Base-by-base conservation (phyloP, 2,797 vertebrate genomes). In the Liasis olivaceus region DNA sequence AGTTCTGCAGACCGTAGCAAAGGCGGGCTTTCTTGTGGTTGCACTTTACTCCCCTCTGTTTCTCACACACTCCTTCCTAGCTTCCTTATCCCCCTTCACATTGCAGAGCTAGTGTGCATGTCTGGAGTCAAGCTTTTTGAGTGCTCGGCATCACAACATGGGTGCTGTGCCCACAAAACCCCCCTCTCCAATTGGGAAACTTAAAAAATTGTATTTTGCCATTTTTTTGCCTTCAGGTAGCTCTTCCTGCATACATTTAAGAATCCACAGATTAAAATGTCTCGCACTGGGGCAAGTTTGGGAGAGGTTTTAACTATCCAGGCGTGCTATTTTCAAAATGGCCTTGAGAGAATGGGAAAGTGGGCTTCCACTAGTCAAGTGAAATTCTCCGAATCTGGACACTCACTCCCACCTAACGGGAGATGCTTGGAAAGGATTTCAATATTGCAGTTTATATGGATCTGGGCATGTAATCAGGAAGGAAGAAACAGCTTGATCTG, bases 1-100 rank as follows among this genome's bases (percentile, higher is more conserved):
- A 92, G 95, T 95, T 96, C 92, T 92, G 66, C 95, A 95, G 94
- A 95, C 93, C 95, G 20, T 9, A 91, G 94, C 94, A 72, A 88
- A 95, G 87, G 90, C 24, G 86, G 62, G 93, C 94, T 94, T 66
- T 90, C 89, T 89, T 84, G 12, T 22, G 89, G 90, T 91, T 72
- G 88, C 0, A 11, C 22, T n/a, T 0, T 11, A 12, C 2, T 22
- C 28, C 56, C 3, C 12, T 8, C 84, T 56, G 24, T 85, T 15
- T 56, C 84, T n/a, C 54, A 72, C 51, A 3, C 8, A 15, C 12
- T 4, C 14, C 2, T 13, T 13, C 66, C 31, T 22, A 1, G 3
- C 13, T 54, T 42, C 36, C 0, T 9, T 8, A 11, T 13, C 6
- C 81, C 56, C 51, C 22, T 42, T 26, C 59, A 4, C 0, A 0